These are phyloP conservation scores for Acanthopagrus latus DNA, from an alignment of 2,797 vertebrate species.

Conservation along the genomic window DNA sequence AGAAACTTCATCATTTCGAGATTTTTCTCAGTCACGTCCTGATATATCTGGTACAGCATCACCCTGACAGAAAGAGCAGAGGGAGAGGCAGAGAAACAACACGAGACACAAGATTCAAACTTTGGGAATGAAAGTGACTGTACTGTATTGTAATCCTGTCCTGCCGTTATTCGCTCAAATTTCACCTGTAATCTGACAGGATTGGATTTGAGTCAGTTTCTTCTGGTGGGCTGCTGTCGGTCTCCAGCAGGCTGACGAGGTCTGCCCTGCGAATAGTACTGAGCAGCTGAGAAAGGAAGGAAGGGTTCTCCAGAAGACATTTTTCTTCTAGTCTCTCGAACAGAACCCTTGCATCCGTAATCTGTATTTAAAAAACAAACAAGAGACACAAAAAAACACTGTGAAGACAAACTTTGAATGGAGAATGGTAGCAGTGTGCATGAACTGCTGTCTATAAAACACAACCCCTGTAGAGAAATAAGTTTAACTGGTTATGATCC, in stretches of 20 bases:
- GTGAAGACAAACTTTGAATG: neutral
- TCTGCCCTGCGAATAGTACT: conserved; percentile 74
- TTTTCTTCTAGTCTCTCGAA: conserved; percentile 79
- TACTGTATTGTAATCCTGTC: neutral
- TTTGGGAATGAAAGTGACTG: neutral
- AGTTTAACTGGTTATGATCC: no score
- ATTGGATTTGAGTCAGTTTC: conserved; percentile 44
- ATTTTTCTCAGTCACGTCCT: conserved; percentile 66
- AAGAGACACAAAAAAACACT: conserved; percentile 5
- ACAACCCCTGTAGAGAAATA: neutral
- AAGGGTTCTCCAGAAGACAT: conserved; percentile 53
- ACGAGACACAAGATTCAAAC: neutral
- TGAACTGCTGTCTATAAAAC: neutral
- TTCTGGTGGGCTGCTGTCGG: conserved; percentile 3
- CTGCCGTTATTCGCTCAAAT: neutral
- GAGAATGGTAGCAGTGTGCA: neutral
- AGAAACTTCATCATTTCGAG: conserved; percentile 77
- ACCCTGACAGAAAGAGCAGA: conserved; percentile 67
- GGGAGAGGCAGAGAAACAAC: neutral
- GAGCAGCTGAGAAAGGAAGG: conserved; percentile 79
- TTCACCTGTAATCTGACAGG: conserved; percentile 81
- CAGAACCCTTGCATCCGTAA: conserved; percentile 71
- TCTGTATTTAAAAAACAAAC: conserved; percentile 43
- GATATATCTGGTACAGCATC: conserved; percentile 78
- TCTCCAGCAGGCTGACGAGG: conserved; percentile 64